Evolutionary conservation across 2,888 invertebrate species (phyloP), one percentile per base, ranked within the genome.

Genomic region (Drosophila lutescens): DNA sequence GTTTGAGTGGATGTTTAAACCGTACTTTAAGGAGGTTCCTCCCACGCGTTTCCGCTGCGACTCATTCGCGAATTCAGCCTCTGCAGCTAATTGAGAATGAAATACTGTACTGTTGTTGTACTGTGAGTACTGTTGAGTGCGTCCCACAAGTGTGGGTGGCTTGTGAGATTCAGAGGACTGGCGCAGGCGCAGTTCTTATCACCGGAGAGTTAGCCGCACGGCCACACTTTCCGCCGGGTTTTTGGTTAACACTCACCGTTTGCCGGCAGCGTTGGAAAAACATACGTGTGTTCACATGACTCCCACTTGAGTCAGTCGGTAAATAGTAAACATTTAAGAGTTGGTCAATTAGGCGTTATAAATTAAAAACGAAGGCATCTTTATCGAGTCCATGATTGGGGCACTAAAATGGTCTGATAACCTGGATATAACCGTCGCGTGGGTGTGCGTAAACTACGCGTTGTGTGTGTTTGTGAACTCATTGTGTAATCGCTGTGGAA

Each of bases 171-270:
- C 47, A 38, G 59, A 12, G 47, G 36, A 1, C 26, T 47, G 49
- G 47, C 69, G 78, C 82, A 85, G 73, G 88, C 89, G 88, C 82
- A 61, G 46, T 58, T 10, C 10, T 26, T 55, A 12, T 53, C 20
- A 23, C 40, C 20, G 56, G 41, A 38, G 36, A 51, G 36, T 41
- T 26, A 15, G 63, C 47, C 43, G 41, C 41, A 50, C 47, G 41
- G 74, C 15, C 74, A 53, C 30, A 34, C 47, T 47, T 43, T 56
- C 12, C 8, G 40, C 38, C 40, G 40, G 23, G 23, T 38, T 54
- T 84, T 54, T 51, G 70, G 86, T 81, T 85, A 71, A 63, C 70
- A 70, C 62, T 74, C 50, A 50, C 58, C 58, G 59, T 76, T 83
- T 76, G 82, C 82, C 82, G 82, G 89, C 50, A 61, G 34, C 56